Evolutionary conservation across 2,797 vertebrate species (phyloP), one percentile per base, ranked within the genome.

Genomic region (Anolis apletophallus): DNA sequence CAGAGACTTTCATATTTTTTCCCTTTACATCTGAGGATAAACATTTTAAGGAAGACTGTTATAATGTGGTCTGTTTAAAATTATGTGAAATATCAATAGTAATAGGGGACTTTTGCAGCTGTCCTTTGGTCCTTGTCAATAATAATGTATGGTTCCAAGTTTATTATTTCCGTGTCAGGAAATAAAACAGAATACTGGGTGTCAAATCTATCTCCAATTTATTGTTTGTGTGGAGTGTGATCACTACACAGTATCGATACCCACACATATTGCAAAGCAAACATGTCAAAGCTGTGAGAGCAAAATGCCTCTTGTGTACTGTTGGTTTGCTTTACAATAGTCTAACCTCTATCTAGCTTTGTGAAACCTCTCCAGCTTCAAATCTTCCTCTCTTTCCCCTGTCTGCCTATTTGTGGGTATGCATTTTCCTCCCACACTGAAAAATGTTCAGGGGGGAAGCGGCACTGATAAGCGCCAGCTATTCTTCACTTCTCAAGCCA

Each of bases 401-500:
- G 46, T 80, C 57, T 67, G 57, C 82, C 68, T 36, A 57, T 67
- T 74, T 80, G 4, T 77, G 85, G 84, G 82, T 88, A 75, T 91
- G 90, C 73, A 88, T 26, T 55, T 88, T 46, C 46, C 50, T 92
- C 72, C 72, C 72, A 75, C 32, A 83, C 0, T 71, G 52, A 88
- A 92, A 71, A 87, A 50, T 84, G 54, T 92, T 92, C 80, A 81
- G 87, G 57, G 85, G 79, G 36, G 87, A 88, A 91, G 67, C 72
- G 71, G 21, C 13, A 7, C 57, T 64, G 72, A 88, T 74, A 85
- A 88, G 78, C 85, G 75, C 84, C 78, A 75, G 88, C 74, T 84
- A 88, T 86, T 85, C 77, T 83, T 90, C 90, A 89, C 91, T 92
- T 80, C 86, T 88, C 87, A 73, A 67, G 84, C 85, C 88, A 77